phyloP scores from a whole-genome alignment of 2,888 invertebrate species.

The Athalia rosae region DNA sequence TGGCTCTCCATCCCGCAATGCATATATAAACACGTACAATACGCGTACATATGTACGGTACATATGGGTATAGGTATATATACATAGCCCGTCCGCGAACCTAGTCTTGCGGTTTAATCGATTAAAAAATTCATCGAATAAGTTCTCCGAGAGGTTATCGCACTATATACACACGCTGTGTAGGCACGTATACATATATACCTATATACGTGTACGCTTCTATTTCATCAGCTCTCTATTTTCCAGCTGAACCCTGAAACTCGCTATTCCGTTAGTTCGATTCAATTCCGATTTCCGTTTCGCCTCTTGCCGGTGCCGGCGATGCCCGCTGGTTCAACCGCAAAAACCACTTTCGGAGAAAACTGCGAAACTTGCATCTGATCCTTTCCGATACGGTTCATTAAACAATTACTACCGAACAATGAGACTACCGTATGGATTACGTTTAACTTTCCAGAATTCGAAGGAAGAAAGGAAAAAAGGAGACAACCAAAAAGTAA shows the following conservation, averaged over 20 bases:
- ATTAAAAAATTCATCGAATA: conserved; percentile 19
- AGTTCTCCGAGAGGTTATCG: conserved; percentile 1
- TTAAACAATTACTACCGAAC: too few species aligned
- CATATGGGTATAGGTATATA: too few species aligned
- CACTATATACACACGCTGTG: background rate
- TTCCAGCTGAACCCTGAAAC: too few species aligned
- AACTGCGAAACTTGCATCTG: background rate
- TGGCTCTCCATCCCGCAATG: too few species aligned
- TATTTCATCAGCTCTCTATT: background rate
- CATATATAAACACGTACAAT: too few species aligned
- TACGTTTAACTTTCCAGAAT: too few species aligned
- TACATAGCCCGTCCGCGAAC: background rate
- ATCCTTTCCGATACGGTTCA: too few species aligned
- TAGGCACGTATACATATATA: background rate
- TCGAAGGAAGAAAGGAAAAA: too few species aligned
- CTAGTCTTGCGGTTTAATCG: background rate
- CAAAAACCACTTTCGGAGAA: conserved; percentile 17
- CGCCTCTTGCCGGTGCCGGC: background rate
- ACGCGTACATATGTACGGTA: too few species aligned
- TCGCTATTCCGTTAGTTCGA: background rate
- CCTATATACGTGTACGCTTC: background rate
- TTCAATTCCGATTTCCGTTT: conserved; percentile 4
- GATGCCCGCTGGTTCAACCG: background rate
- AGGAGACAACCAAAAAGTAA: too few species aligned
- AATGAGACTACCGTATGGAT: too few species aligned